Conservation (phyloP, 2,797 vertebrate genomes). For the Cynopterus sphinx region DNA sequence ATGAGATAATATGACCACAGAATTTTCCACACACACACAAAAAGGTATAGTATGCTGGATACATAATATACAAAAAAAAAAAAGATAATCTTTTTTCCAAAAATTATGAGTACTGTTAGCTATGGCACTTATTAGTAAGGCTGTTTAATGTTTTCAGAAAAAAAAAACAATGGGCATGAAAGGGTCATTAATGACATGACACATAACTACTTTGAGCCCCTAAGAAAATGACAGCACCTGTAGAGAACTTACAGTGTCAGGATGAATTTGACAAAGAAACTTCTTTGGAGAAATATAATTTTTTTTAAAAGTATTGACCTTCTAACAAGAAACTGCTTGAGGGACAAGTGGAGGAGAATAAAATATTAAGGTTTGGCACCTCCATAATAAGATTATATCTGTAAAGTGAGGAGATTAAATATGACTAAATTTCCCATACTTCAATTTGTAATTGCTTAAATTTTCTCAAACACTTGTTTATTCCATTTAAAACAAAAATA, state of each 20-base stretch:
- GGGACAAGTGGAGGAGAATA: not conserved
- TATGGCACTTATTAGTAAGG: not conserved
- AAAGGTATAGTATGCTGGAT: not conserved
- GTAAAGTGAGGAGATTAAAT: not conserved
- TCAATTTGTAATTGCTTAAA: not conserved
- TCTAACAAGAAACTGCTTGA: slow-evolving; percentile 37
- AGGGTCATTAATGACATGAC: slow-evolving; percentile 31
- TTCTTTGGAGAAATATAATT: slow-evolving; percentile 30
- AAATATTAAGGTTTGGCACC: not conserved
- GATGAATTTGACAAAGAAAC: not conserved
- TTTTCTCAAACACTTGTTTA: not conserved
- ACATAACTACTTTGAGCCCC: not conserved
- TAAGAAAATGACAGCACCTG: slow-evolving; percentile 42
- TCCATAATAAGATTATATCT: not conserved
- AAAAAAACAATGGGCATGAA: slow-evolving; percentile 11
- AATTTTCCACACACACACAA: not conserved
- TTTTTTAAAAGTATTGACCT: slow-evolving; percentile 54
- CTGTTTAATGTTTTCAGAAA: slow-evolving; percentile 37
- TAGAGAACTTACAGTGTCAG: not conserved
- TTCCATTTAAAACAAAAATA: not conserved
- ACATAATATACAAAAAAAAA: not conserved
- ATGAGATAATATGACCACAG: not conserved
- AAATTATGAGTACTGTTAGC: not conserved
- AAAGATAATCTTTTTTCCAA: not conserved
- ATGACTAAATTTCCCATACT: not conserved